These are phyloP conservation scores for Drosophila sturtevanti DNA, from an alignment of 1,140 invertebrate genomes.

Conservation along the genomic window DNA sequence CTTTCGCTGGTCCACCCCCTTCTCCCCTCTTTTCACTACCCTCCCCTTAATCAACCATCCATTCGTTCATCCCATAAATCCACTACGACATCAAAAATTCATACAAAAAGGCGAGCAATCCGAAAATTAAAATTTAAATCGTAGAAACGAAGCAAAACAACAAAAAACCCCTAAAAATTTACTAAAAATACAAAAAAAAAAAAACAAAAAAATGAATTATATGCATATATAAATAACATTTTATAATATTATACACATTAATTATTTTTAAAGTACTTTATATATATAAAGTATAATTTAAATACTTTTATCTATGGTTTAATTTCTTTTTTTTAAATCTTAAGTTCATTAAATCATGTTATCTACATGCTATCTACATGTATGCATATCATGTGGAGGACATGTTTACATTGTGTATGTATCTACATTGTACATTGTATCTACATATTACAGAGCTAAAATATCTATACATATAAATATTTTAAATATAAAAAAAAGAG, in stretches of 20 bases:
- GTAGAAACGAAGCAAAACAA: constrained; percentile 23
- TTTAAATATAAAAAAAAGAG: constrained; percentile 68
- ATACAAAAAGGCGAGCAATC: not conserved
- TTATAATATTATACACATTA: constrained; percentile 64
- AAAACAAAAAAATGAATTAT: constrained; percentile 10
- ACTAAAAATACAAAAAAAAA: constrained; percentile 45
- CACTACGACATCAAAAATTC: constrained; percentile 29
- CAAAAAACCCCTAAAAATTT: constrained; percentile 37
- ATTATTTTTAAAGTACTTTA: constrained; percentile 63
- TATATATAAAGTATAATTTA: constrained; percentile 3
- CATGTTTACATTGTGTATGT: constrained; percentile 39
- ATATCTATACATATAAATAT: constrained; percentile 56
- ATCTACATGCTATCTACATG: constrained; percentile 46
- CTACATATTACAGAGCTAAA: constrained; percentile 75
- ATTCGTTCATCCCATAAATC: constrained; percentile 8
- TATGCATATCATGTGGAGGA: constrained; percentile 41
- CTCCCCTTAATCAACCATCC: constrained; percentile 1
- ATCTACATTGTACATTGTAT: constrained; percentile 73
- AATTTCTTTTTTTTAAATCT: constrained; percentile 63
- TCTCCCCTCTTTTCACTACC: not conserved
- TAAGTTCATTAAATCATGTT: constrained; percentile 59
- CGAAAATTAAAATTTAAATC: constrained; percentile 18
- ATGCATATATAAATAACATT: not conserved
- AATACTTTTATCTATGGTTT: constrained; percentile 47
- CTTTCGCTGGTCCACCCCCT: constrained; percentile 42